These are phyloP conservation scores for Eupithecia abbreviata DNA, from an alignment of 2,888 invertebrate species.

Conservation along the genomic window DNA sequence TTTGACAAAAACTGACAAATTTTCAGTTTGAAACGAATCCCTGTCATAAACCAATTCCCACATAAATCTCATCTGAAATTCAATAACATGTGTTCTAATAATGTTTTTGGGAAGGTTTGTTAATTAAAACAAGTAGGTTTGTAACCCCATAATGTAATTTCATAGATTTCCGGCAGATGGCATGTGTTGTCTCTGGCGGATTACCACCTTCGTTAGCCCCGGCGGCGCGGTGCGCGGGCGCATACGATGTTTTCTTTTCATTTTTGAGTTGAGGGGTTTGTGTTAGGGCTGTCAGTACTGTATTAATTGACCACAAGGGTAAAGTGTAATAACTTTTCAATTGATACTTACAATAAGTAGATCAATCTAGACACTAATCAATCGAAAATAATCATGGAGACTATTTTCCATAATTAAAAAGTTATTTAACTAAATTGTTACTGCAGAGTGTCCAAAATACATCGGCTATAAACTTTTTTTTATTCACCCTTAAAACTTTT, in stretches of 20 bases:
- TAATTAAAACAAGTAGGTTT: slow-evolving; percentile 18
- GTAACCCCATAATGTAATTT: slow-evolving; percentile 23
- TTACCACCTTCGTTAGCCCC: slow-evolving; percentile 61
- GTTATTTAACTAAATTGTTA: no score
- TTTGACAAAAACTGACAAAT: neutral
- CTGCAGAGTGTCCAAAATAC: no score
- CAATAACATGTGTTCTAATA: neutral
- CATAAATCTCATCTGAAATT: slow-evolving; percentile 1
- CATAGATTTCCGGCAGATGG: slow-evolving; percentile 63
- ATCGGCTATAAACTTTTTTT: no score
- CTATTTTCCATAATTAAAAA: no score
- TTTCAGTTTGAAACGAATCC: neutral
- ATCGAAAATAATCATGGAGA: no score
- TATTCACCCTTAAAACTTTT: no score
- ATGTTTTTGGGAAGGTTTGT: slow-evolving; percentile 5
- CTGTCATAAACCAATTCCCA: slow-evolving; percentile 8
- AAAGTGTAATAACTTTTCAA: no score
- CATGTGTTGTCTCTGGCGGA: slow-evolving; percentile 46
- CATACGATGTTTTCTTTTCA: slow-evolving; percentile 72
- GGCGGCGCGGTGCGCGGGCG: slow-evolving; percentile 43
- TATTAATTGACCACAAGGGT: neutral
- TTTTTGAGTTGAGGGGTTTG: slow-evolving; percentile 49
- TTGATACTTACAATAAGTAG: no score
- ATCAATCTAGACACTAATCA: no score
- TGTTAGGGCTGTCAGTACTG: slow-evolving; percentile 49